These are phyloP conservation scores for Babyrousa celebensis DNA, from an alignment of 2,797 vertebrate genomes.

Conservation along the genomic window DNA sequence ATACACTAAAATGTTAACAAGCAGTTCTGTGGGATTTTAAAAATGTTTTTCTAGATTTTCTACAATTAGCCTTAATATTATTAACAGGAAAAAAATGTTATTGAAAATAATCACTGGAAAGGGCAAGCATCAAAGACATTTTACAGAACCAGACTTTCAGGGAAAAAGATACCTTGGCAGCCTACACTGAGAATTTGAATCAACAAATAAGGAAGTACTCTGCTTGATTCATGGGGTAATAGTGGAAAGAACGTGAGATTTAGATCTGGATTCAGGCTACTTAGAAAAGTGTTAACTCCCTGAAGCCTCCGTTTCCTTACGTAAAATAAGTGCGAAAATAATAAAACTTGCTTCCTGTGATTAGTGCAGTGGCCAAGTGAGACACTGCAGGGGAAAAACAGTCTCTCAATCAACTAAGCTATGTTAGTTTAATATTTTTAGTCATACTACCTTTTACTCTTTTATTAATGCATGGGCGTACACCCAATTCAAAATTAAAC, in stretches of 20 bases:
- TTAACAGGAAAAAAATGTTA: constrained; percentile 58
- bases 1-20: constrained; percentile 41
- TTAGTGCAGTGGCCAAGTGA: not conserved
- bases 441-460: not conserved
- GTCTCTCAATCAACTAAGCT: not conserved
- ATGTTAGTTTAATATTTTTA: not conserved
- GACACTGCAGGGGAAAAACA: not conserved
- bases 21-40: constrained; percentile 52
- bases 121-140: constrained; percentile 64
- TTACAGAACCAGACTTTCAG: constrained; percentile 75
- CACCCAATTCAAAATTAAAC: constrained; percentile 32
- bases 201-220: constrained; percentile 41
- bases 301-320: not conserved
- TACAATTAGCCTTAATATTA: constrained; percentile 74
- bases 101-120: constrained; percentile 70
- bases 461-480: not conserved
- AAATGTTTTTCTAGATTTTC: constrained; percentile 68
- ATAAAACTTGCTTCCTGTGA: constrained; percentile 19
- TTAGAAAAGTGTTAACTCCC: constrained; percentile 13
- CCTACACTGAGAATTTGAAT: constrained; percentile 27
- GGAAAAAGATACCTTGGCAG: constrained; percentile 68
- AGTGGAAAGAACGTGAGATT: constrained; percentile 17
- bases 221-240: constrained; percentile 35
- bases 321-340: constrained; percentile 27
- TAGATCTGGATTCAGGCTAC: not conserved